Evolutionary conservation across 2,888 invertebrate species (phyloP).

Genomic region (Glaucopsyche alexis): DNA sequence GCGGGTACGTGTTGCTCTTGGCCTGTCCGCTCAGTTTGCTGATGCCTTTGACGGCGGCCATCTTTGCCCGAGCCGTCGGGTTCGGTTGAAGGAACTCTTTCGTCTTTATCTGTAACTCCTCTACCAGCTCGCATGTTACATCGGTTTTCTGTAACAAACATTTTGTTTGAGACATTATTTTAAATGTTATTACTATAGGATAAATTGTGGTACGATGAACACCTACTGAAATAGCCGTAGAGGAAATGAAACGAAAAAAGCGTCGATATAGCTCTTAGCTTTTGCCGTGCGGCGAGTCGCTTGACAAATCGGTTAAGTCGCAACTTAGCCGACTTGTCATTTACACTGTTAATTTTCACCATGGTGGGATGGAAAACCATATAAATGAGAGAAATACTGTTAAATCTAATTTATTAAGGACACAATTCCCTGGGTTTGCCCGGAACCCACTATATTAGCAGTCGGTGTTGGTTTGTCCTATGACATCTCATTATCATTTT

Average conservation of each 20-base stretch:
- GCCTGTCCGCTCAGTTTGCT: conserved; percentile 98
- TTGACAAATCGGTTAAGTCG: too few relatives aligned
- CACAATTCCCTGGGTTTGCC: not conserved
- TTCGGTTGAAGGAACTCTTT: conserved; percentile 99
- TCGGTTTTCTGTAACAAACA: conserved; percentile 92
- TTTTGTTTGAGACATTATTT: too few relatives aligned
- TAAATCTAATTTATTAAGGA: not conserved
- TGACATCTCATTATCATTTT: not conserved
- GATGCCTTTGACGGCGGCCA: conserved; percentile 96
- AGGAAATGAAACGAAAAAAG: not conserved
- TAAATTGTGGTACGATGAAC: too few relatives aligned
- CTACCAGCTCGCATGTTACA: conserved; percentile 97
- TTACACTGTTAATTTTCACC: too few relatives aligned
- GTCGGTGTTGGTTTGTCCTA: not conserved
- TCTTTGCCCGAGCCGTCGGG: conserved; percentile 96
- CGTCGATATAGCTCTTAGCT: not conserved
- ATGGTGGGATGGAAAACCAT: too few relatives aligned
- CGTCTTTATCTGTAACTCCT: conserved; percentile 97
- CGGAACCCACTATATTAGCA: too few relatives aligned
- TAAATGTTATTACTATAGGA: too few relatives aligned
- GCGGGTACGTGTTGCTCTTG: conserved; percentile 98
- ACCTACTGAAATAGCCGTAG: not conserved
- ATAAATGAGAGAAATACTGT: too few relatives aligned
- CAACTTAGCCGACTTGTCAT: too few relatives aligned
- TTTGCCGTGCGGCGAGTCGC: too few relatives aligned